Base-by-base conservation (phyloP, 1,140 invertebrate genomes). In the Dendrolimus punctatus region DNA sequence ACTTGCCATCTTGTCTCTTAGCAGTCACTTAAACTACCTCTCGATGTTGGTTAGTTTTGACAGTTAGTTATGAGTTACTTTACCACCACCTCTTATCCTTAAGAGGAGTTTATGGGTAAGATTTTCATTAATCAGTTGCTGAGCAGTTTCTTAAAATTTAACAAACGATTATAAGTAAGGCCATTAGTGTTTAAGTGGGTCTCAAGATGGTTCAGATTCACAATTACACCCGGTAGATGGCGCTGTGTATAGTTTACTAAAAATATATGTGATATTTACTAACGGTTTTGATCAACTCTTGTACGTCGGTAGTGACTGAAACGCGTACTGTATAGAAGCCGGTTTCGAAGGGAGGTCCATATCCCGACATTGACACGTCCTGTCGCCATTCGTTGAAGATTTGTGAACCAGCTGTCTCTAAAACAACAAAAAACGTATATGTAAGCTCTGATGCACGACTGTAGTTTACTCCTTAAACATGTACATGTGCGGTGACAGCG, bases 341-440 rank as follows among this genome's bases (percentile, higher is more conserved):
- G n/a, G 79, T 75, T 40, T 64, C 66, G 69, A 84, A 85, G 44
- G 82, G 82, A 8, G 82, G 77, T 0, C 80, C 74, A n/a, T 60
- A 62, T 4, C 79, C 80, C 2, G 72, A 59, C 68, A 82, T 71
- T 2, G 82, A 82, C 44, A 85, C 73, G 52, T 85, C 80, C 55
- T 82, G 72, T 0, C 82, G 71, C 82, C 82, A 85, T 42, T 75
- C 79, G 57, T 64, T 73, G 62, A 82, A 81, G 55, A 85, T 85
- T 50, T 80, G 73, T 0, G 79, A 84, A 0, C 71, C 70, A 47
- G 55, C 62, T 44, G 66, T 80, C 39, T 72, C 81, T 85, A 0
- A 58, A 68, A 9, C 52, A 57, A 6, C 5, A 23, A 8, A 9
- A 6, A 6, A 46, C 44, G 4, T 9, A 9, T 46, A 2, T n/a